Evolutionary conservation across 37 sponge, comb jelly and placozoan species (phyloP).

Genomic region (Agelas oroides): DNA sequence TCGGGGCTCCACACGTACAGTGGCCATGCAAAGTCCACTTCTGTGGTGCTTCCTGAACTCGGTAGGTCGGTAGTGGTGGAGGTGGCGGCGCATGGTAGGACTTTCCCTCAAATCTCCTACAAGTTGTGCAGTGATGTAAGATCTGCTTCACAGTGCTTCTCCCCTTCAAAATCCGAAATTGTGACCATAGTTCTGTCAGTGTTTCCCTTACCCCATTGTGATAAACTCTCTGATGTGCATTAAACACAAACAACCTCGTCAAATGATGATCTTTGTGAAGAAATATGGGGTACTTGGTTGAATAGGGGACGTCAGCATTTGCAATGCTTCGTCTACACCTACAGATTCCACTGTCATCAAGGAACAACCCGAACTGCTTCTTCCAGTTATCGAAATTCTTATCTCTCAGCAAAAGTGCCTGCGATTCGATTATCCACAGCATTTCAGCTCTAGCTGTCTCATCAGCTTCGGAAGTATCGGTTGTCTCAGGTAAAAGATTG

Average conservation of each 20-base stretch:
- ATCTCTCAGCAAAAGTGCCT: neutral
- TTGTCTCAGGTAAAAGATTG: neutral
- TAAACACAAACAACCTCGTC: neutral
- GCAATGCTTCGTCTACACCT: slow-evolving; percentile 30
- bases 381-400: neutral
- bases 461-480: neutral
- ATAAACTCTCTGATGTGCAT: neutral
- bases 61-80: slow-evolving; percentile 6
- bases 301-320: slow-evolving; percentile 18
- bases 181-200: slow-evolving; percentile 5
- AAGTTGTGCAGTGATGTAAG: neutral
- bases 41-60: slow-evolving; percentile 1
- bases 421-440: slow-evolving; percentile 5
- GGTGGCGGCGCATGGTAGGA: slow-evolving; percentile 1
- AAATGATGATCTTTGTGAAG: slow-evolving; percentile 8
- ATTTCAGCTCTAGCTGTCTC: too few relatives aligned
- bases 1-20: neutral
- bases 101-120: slow-evolving; percentile 5
- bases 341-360: slow-evolving; percentile 19
- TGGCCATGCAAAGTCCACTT: slow-evolving; percentile 14
- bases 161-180: slow-evolving; percentile 15
- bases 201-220: slow-evolving; percentile 34
- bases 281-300: slow-evolving; percentile 26
- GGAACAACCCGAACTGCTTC: slow-evolving; percentile 29
- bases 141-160: neutral